These are phyloP conservation scores for Alviniconcha strummeri DNA, from an alignment of 2,888 invertebrate genomes.

Conservation along the genomic window DNA sequence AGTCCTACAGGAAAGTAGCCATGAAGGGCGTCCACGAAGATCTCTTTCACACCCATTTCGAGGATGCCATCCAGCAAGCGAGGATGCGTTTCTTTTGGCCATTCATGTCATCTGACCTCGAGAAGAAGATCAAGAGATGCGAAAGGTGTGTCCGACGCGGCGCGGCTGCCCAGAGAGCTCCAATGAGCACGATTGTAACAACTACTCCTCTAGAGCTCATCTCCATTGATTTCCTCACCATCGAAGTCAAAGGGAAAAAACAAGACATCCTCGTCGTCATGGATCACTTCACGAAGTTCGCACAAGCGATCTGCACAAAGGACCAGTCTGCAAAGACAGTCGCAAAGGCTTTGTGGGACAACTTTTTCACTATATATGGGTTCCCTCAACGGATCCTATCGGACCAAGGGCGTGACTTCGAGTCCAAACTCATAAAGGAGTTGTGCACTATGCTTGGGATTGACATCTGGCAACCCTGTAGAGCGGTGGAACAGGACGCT, in stretches of 20 bases:
- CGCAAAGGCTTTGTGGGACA: constrained; percentile 3
- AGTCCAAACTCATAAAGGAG: constrained; percentile 11
- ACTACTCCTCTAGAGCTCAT: neutral
- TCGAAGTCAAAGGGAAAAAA: neutral
- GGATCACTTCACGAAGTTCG: constrained; percentile 25
- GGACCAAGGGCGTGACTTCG: constrained; percentile 17
- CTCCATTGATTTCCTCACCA: neutral
- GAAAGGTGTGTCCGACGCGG: neutral
- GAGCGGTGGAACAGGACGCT: constrained; percentile 15
- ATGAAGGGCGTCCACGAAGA: constrained; percentile 7
- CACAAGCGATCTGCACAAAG: constrained; percentile 5
- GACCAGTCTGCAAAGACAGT: neutral
- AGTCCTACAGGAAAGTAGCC: neutral
- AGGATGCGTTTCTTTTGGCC: constrained; percentile 21
- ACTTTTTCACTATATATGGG: constrained; percentile 9
- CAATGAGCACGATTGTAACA: constrained; percentile 6
- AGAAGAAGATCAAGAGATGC: neutral
- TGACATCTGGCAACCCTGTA: too few species aligned
- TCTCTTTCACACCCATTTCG: neutral
- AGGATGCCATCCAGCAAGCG: neutral
- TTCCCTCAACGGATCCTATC: neutral
- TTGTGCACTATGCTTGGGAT: neutral
- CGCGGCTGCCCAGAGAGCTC: neutral
- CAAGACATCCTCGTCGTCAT: neutral
- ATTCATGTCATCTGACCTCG: neutral